Evolutionary conservation across 2,113 vertebrate genomes (phyloP), one percentile per base, ranked within the genome.

Genomic region (Podarcis muralis): DNA sequence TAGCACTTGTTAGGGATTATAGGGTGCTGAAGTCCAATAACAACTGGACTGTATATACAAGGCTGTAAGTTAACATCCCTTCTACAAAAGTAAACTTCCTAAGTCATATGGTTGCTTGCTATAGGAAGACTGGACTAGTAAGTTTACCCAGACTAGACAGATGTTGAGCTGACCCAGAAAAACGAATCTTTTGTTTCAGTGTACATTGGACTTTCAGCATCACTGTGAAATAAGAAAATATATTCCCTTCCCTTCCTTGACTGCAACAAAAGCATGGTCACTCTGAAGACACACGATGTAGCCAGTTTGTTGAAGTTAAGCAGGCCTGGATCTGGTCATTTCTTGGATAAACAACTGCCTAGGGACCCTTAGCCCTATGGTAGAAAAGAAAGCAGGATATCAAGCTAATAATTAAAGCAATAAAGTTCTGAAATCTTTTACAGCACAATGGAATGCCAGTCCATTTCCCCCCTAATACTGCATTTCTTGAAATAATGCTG

Each of bases 401-500:
- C 18, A 65, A 81, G 20, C 18, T 22, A 35, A 32, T 35, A 37
- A 40, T 43, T 43, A 77, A 72, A 72, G 13, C 48, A 80, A 80
- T 48, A 53, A 13, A 65, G 4, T 30, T 40, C 32, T 23, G 23
- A 37, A 82, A 82, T 6, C 59, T 25, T 37, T 66, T 66, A 57
- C 43, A 35, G 68, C 43, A 72, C 16, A 72, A 71, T 84, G 30
- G 68, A 32, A n/a, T 32, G 11, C 22, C 82, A 72, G 22, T 32
- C 68, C 43, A 53, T 4, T 20, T 53, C n/a, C 27, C 6, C 16
- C 40, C 2, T 84, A 32, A 32, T 57, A 25, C 30, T 23, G 40
- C 43, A 84, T n/a, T 48, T 71, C 83, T 72, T 72, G 68, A 84
- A 72, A 84, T 57, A 72, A 84, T 72, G 43, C 43, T 84, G 40